phyloP scores from a whole-genome alignment of 2,888 invertebrate species.

The Chloroclysta siterata region DNA sequence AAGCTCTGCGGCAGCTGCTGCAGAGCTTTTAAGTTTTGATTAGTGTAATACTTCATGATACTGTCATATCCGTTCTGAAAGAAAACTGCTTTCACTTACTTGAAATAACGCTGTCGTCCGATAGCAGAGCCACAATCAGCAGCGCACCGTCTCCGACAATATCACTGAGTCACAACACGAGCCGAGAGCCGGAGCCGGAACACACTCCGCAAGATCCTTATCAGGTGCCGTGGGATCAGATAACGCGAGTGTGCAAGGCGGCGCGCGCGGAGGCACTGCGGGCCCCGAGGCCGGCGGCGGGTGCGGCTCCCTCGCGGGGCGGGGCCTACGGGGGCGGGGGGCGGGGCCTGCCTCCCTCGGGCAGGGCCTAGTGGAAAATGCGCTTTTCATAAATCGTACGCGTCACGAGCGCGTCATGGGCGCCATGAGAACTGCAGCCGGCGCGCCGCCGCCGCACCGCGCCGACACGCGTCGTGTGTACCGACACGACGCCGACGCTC shows the following conservation, averaged over 20 bases:
- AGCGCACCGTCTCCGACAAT: constrained; percentile 11
- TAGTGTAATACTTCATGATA: too few species aligned
- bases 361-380: constrained; percentile 47
- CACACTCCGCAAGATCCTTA: constrained; percentile 43
- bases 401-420: constrained; percentile 27
- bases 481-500: too few species aligned
- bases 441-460: constrained; percentile 1
- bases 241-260: constrained; percentile 55
- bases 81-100: constrained; percentile 15
- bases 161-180: constrained; percentile 45
- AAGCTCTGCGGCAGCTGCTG: too few species aligned
- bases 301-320: constrained; percentile 32
- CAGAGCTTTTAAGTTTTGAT: too few species aligned
- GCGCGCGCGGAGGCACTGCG: constrained; percentile 62
- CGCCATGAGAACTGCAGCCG: constrained; percentile 13
- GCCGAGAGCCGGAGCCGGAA: constrained; percentile 31
- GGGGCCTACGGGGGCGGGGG: constrained; percentile 41
- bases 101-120: constrained; percentile 10
- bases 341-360: constrained; percentile 38
- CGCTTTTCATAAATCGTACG: constrained; percentile 55
- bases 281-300: constrained; percentile 39
- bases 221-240: constrained; percentile 43
- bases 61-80: background rate
- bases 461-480: too few species aligned
- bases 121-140: constrained; percentile 26